Conservation (phyloP, 2,113 vertebrate genomes). For the Picathartes gymnocephalus region DNA sequence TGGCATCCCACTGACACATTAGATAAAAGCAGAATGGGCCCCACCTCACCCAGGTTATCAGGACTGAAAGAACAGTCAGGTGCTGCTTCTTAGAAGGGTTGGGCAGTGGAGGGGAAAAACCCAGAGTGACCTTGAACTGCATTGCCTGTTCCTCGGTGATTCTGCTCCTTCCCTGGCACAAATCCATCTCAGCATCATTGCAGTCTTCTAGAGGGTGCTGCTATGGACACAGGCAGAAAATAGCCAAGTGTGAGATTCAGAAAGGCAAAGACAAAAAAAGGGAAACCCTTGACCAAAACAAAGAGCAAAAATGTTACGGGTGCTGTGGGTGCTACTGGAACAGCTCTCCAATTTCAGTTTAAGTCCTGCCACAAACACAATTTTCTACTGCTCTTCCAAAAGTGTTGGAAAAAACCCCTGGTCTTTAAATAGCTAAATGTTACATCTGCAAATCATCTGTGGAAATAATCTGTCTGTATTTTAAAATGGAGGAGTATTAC, state of each 20-base stretch:
- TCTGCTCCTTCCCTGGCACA: constrained; percentile 19
- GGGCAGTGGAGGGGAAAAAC: not conserved
- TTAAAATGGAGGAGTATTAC: constrained; percentile 62
- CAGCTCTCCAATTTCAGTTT: constrained; percentile 17
- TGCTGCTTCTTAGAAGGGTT: not conserved
- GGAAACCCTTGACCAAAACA: constrained; percentile 7
- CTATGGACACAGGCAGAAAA: constrained; percentile 38
- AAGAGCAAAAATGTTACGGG: constrained; percentile 24
- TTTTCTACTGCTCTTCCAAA: not conserved
- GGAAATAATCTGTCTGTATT: constrained; percentile 60
- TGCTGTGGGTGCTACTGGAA: constrained; percentile 33
- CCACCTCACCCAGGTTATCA: not conserved
- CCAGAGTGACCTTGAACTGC: not conserved
- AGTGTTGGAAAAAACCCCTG: not conserved
- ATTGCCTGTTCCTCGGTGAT: not conserved
- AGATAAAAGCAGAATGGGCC: not conserved
- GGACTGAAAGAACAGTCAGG: not conserved
- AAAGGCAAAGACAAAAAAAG: not conserved
- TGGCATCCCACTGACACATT: not conserved
- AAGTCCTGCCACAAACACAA: not conserved
- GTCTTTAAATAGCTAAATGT: constrained; percentile 41
- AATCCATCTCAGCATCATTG: not conserved
- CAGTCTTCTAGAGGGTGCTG: constrained; percentile 4
- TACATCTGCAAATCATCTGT: constrained; percentile 62
- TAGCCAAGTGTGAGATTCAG: constrained; percentile 23